phyloP scores from a whole-genome alignment of 2,888 invertebrate genomes.

The Stratiomys singularior region DNA sequence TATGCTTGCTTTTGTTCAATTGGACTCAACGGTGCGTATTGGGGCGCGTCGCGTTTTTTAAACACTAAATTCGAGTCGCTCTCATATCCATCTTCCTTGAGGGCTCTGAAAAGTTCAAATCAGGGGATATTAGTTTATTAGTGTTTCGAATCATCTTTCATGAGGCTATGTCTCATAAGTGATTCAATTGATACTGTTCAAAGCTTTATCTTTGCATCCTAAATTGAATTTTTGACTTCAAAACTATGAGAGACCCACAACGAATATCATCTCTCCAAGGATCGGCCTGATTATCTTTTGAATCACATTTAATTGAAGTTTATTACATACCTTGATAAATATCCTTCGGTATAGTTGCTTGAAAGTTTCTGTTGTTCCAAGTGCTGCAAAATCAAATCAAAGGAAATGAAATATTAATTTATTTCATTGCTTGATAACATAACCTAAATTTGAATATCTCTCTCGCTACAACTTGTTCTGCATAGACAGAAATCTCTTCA shows the following conservation, averaged over 20 bases:
- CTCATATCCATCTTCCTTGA: conserved; percentile 91
- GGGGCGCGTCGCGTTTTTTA: conserved; percentile 77
- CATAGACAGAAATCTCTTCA: background rate
- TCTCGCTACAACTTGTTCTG: conserved; percentile 3
- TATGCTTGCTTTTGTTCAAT: conserved; percentile 88
- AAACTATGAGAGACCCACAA: no score
- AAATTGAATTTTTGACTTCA: no score
- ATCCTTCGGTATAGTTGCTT: conserved; percentile 75
- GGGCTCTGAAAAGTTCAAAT: conserved; percentile 76
- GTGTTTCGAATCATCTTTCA: no score
- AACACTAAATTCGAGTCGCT: conserved; percentile 90
- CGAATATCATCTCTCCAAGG: no score
- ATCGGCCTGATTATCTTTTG: background rate
- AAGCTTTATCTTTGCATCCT: no score
- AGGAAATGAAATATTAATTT: conserved; percentile 2
- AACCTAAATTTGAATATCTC: background rate
- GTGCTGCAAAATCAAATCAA: conserved; percentile 67
- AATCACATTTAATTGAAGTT: background rate
- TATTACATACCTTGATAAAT: conserved; percentile 80
- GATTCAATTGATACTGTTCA: no score
- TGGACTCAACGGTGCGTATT: conserved; percentile 76
- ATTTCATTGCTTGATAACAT: background rate
- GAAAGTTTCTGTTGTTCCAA: conserved; percentile 78
- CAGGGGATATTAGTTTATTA: no score
- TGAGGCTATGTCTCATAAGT: no score